Conservation (phyloP, 2,888 invertebrate genomes). For the Eubasilissa splendida region DNA sequence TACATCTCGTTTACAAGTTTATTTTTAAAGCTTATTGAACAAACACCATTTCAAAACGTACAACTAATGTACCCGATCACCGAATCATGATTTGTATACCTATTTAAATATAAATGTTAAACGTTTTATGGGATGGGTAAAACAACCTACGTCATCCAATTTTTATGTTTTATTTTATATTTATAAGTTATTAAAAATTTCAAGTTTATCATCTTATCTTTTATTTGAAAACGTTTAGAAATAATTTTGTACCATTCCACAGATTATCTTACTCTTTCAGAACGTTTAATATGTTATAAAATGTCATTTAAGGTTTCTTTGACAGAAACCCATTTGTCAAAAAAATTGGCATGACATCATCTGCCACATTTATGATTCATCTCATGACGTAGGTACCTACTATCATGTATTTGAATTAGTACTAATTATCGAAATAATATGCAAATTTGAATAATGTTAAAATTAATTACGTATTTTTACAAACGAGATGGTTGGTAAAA, state of each 20-base stretch:
- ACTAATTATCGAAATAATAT: too few relatives aligned
- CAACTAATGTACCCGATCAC: background rate
- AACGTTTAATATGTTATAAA: background rate
- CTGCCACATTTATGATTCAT: too few relatives aligned
- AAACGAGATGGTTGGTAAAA: too few relatives aligned
- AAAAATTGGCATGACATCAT: too few relatives aligned
- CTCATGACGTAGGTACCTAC: too few relatives aligned
- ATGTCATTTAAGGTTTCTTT: too few relatives aligned
- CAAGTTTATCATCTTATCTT: constrained; percentile 42
- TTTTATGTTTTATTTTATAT: constrained; percentile 24
- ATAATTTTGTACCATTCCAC: constrained; percentile 48
- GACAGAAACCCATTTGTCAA: too few relatives aligned
- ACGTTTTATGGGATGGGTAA: constrained; percentile 1
- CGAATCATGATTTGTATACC: constrained; percentile 1
- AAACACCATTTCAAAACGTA: background rate
- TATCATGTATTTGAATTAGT: too few relatives aligned
- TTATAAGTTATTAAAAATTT: constrained; percentile 41
- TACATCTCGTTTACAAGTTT: background rate
- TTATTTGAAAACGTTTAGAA: constrained; percentile 43
- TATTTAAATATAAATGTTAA: background rate
- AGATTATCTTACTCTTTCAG: constrained; percentile 26
- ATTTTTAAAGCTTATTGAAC: constrained; percentile 6
- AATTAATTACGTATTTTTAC: too few relatives aligned
- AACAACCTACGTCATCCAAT: background rate
- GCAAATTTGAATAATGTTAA: too few relatives aligned